phyloP scores from a whole-genome alignment of 2,797 vertebrate species.

The Staurois parvus region DNA sequence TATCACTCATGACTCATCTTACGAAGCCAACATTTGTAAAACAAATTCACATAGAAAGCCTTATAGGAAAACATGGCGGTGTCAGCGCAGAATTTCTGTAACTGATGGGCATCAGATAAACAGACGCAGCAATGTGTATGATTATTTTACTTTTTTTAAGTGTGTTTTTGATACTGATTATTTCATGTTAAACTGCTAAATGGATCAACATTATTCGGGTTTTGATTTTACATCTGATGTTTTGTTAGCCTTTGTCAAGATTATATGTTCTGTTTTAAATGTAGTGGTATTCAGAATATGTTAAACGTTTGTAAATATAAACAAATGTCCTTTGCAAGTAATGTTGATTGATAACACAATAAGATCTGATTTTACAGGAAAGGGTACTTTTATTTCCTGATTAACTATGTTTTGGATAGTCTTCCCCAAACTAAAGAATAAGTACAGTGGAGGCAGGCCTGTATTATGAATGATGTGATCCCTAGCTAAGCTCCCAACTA shows the following conservation, averaged over 20 bases:
- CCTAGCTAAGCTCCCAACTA: too few species aligned
- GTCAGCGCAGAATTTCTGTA: too few species aligned
- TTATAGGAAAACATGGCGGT: not conserved
- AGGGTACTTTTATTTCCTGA: constrained; percentile 3
- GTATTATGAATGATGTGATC: too few species aligned
- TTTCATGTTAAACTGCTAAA: not conserved
- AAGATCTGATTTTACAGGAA: not conserved
- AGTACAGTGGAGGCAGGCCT: too few species aligned
- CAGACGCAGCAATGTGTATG: not conserved
- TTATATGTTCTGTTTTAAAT: not conserved
- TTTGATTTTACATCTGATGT: too few species aligned
- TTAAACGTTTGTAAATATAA: not conserved
- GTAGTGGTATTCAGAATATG: not conserved
- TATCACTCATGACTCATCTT: not conserved
- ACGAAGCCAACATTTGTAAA: not conserved
- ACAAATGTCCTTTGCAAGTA: too few species aligned
- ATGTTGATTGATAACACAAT: not conserved
- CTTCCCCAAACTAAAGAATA: too few species aligned
- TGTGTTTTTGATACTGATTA: constrained; percentile 3
- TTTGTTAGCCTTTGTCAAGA: not conserved
- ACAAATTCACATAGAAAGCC: not conserved
- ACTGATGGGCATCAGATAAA: not conserved
- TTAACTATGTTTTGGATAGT: too few species aligned
- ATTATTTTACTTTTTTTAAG: not conserved
- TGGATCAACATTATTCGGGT: not conserved